Evolutionary conservation across 2,113 vertebrate genomes (phyloP), one percentile per base, ranked within the genome.

Genomic region (Pyxicephalus adspersus): DNA sequence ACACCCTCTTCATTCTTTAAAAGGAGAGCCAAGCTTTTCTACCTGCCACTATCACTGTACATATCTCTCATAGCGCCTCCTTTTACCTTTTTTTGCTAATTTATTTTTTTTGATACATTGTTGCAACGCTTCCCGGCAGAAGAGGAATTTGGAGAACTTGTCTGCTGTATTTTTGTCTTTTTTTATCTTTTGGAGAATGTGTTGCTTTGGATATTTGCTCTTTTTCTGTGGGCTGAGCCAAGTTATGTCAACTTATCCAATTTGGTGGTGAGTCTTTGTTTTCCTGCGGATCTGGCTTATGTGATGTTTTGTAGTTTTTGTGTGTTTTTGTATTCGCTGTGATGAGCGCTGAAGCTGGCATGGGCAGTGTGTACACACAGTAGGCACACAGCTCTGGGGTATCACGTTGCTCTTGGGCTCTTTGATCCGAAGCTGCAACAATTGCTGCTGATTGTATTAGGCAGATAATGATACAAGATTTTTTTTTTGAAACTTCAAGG

Each of bases 241-340:
- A 86, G 94, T 93, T 88, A 92, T 94, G 89, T 91, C 94, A 87
- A 94, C 93, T 90, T 96, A 96, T 90, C 95, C 95, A 83, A 96
- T 96, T 89, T 97, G 95, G 95, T 97, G 95, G 95, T 97, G 92
- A 96, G 95, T 95, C 84, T 83, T 82, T 52, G 83, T 84, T 81
- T 0, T 74, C 51, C 17, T 78, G 75, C 78, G 84, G 80, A 85
- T 64, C 63, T 28, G 84, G 85, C 81, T 70, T 65, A n/a, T 73
- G 77, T 55, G 15, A 76, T 85, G 77, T 87, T 89, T 87, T 84
- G 84, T 90, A 87, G 87, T 84, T 84, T 84, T 85, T 81, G 83
- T 86, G 85, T 90, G 18, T 3, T 28, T 22, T 38, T n/a, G 51
- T 5, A 50, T n/a, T 50, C 22, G 3, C 9, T 29, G 1, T 29